Conservation (phyloP, 2,888 invertebrate species). For the Mesorhabditis spiculigera region DNA sequence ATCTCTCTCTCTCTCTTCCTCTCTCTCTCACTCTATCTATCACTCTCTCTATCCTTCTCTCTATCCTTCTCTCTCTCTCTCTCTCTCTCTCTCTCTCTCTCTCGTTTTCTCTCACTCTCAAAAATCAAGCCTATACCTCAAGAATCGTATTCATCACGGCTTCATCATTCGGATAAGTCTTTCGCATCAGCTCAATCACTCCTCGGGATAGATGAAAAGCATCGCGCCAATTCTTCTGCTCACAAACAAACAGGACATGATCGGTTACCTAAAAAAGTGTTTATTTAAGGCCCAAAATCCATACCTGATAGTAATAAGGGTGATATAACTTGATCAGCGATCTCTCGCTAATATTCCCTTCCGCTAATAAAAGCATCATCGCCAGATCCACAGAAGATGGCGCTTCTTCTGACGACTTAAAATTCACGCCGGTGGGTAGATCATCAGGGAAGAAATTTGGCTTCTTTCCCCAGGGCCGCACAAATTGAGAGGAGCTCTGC, state of each 20-base stretch:
- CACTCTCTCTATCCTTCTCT: too few species aligned
- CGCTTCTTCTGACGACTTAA: not conserved
- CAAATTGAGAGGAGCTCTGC: too few species aligned
- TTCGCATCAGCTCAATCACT: not conserved
- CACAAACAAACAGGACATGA: not conserved
- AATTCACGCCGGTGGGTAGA: too few species aligned
- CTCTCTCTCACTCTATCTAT: too few species aligned
- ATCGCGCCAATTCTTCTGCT: not conserved
- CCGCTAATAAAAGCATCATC: not conserved
- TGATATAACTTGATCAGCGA: not conserved
- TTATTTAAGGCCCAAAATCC: not conserved
- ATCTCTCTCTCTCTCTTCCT: too few species aligned
- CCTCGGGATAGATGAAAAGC: conserved; percentile 1
- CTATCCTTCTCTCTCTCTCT: too few species aligned
- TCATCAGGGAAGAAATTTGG: not conserved
- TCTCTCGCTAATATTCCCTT: not conserved
- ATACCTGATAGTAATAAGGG: not conserved
- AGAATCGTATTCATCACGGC: not conserved
- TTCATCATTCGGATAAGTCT: not conserved
- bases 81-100: too few species aligned
- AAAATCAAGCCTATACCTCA: not conserved
- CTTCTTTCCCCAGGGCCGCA: not conserved
- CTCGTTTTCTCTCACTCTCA: too few species aligned
- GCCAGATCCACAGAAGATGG: not conserved
- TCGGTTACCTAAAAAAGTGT: not conserved